phyloP scores from a whole-genome alignment of 2,797 vertebrate species.

The Pseudomugil tenellus region DNA sequence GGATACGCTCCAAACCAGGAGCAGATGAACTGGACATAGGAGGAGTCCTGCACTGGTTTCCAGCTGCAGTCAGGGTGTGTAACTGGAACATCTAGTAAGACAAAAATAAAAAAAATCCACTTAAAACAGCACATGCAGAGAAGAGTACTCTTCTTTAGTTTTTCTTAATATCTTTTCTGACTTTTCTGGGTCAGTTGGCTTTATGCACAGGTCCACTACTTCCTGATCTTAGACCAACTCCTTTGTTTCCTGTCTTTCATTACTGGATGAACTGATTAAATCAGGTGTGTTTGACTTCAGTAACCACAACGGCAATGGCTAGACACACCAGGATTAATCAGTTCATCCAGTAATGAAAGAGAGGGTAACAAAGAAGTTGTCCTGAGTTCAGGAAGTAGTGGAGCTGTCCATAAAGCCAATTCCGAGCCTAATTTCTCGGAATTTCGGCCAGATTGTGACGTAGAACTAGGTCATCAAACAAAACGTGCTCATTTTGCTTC shows the following conservation, averaged over 20 bases:
- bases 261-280: no score
- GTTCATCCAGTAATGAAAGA: no score
- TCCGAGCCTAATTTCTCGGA: no score
- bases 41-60: constrained; percentile 6
- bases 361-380: no score
- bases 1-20: constrained; percentile 88
- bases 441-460: neutral
- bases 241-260: no score
- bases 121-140: neutral
- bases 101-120: constrained; percentile 1
- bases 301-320: no score
- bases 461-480: neutral
- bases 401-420: no score
- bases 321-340: no score
- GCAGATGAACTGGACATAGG: constrained; percentile 83
- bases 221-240: no score
- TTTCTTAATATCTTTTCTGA: neutral
- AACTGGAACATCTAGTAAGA: constrained; percentile 79
- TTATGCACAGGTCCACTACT: no score
- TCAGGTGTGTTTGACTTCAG: no score
- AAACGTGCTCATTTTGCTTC: neutral
- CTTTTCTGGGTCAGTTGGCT: neutral
- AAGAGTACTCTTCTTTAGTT: neutral
- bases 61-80: constrained; percentile 82
- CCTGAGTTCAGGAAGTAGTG: no score